These are phyloP conservation scores for Macropus fuliginosus DNA, from an alignment of 2,797 vertebrate genomes.

Conservation along the genomic window DNA sequence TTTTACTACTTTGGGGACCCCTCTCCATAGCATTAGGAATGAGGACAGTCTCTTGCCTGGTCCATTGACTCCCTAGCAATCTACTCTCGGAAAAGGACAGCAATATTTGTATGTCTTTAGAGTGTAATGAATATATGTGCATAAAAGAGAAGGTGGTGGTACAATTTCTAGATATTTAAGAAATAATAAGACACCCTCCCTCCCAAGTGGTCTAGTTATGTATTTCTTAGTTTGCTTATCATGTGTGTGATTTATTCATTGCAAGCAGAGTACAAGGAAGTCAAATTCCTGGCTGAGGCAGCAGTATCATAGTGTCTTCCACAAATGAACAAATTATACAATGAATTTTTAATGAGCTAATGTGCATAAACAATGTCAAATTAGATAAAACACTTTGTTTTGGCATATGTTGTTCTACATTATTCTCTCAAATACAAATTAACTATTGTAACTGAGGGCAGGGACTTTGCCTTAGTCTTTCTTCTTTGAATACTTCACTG, in stretches of 20 bases:
- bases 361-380: slow-evolving; percentile 36
- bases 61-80: not conserved
- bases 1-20: not conserved
- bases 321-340: slow-evolving; percentile 4
- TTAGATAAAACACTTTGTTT: not conserved
- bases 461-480: slow-evolving; percentile 11
- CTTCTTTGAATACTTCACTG: slow-evolving; percentile 25
- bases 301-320: not conserved
- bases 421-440: slow-evolving; percentile 50
- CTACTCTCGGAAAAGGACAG: not conserved
- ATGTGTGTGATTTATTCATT: not conserved
- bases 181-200: not conserved
- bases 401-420: not conserved
- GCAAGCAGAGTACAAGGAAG: not conserved
- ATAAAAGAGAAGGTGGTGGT: not conserved
- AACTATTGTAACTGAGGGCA: slow-evolving; percentile 49
- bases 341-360: slow-evolving; percentile 16
- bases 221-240: not conserved
- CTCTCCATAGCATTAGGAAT: not conserved
- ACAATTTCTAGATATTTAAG: not conserved
- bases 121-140: not conserved
- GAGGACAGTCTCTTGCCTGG: not conserved
- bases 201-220: not conserved
- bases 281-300: not conserved
- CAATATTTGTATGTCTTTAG: not conserved